These are phyloP conservation scores for Trichonephila clavipes DNA, from an alignment of 1,140 invertebrate genomes.

Conservation along the genomic window DNA sequence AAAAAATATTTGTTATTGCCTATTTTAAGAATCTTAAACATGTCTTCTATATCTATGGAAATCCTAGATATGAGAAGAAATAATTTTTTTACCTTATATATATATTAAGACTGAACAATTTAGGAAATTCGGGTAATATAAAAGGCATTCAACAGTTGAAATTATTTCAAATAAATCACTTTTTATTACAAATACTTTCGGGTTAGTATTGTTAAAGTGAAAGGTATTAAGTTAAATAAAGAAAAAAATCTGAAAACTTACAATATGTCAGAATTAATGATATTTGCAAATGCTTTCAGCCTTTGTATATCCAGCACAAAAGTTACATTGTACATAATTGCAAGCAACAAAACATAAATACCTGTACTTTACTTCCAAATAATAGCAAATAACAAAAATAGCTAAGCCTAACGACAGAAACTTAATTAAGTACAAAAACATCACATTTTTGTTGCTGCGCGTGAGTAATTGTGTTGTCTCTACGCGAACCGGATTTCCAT, in stretches of 20 bases:
- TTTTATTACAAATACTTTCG: too few relatives aligned
- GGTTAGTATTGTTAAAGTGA: too few relatives aligned
- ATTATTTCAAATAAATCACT: too few relatives aligned
- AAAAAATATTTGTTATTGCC: too few relatives aligned
- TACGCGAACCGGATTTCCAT: background rate
- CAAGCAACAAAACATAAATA: background rate
- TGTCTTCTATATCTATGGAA: too few relatives aligned
- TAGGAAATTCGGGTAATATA: background rate
- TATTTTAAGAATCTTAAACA: too few relatives aligned
- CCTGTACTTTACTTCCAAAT: background rate
- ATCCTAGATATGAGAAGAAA: too few relatives aligned
- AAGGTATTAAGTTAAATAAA: too few relatives aligned
- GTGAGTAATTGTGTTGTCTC: background rate
- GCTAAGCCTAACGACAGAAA: background rate
- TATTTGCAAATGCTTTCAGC: background rate
- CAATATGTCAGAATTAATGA: background rate
- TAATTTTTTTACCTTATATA: too few relatives aligned
- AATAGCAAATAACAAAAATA: background rate
- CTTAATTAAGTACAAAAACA: slow-evolving; percentile 8
- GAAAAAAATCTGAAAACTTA: too few relatives aligned
- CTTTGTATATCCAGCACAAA: background rate
- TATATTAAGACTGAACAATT: background rate
- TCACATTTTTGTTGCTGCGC: background rate
- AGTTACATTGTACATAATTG: background rate
- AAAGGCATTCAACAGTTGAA: background rate